Evolutionary conservation across 2,888 invertebrate genomes (phyloP).

Genomic region (Aquatica leii): DNA sequence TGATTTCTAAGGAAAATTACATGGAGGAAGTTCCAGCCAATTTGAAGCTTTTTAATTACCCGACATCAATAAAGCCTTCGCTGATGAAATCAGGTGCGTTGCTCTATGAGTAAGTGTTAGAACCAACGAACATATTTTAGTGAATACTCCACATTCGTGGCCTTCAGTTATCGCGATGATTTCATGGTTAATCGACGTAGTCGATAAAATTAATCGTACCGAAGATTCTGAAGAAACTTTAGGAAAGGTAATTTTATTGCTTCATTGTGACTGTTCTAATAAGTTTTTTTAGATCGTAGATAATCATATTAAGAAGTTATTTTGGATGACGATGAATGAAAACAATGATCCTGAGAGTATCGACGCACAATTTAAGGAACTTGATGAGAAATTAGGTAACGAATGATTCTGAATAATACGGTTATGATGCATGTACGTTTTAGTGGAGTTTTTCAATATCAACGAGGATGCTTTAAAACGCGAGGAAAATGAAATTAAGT

Average conservation of each 20-base stretch:
- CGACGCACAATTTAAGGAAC: too few relatives aligned
- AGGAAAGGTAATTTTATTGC: conserved; percentile 10
- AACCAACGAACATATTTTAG: conserved; percentile 18
- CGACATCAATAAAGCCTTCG: conserved; percentile 23
- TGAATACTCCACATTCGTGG: conserved; percentile 33
- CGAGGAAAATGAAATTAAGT: too few relatives aligned
- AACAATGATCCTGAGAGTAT: too few relatives aligned
- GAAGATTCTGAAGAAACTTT: neutral
- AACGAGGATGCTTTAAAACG: too few relatives aligned
- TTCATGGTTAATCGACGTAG: conserved; percentile 24
- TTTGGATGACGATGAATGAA: too few relatives aligned
- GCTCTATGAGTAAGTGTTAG: too few relatives aligned
- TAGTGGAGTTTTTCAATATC: too few relatives aligned
- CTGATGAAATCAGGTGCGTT: conserved; percentile 32
- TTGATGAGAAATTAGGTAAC: too few relatives aligned
- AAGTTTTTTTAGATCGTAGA: neutral
- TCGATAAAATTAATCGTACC: neutral
- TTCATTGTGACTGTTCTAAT: neutral
- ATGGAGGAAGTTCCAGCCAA: conserved; percentile 24
- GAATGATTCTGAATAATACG: too few relatives aligned
- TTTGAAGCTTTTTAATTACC: conserved; percentile 22
- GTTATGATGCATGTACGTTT: too few relatives aligned
- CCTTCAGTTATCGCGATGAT: conserved; percentile 26
- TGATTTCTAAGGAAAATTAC: conserved; percentile 28
- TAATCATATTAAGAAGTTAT: too few relatives aligned